Conservation (phyloP, 2,113 vertebrate genomes). For the Tonatia bakeri region DNA sequence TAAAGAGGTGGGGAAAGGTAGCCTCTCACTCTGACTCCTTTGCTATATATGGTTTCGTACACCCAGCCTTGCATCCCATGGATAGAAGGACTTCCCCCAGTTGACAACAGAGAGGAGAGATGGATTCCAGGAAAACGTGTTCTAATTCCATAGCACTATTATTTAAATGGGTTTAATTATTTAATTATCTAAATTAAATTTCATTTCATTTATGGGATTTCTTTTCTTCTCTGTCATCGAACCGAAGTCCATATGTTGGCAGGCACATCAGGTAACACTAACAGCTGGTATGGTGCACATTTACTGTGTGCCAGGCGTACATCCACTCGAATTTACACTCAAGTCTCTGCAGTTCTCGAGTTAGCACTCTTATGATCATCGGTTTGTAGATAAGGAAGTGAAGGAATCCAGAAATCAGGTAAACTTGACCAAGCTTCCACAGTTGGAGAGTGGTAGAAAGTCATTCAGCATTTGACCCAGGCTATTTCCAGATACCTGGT, state of each 20-base stretch:
- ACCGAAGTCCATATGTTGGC: background rate
- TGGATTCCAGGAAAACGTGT: background rate
- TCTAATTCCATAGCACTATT: background rate
- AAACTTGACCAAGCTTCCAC: background rate
- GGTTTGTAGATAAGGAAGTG: background rate
- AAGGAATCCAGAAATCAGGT: background rate
- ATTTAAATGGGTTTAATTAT: no score
- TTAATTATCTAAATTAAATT: no score
- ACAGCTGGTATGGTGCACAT: rapidly evolving
- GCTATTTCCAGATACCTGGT: background rate
- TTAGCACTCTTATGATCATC: background rate
- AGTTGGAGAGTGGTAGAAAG: background rate
- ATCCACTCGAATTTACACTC: background rate
- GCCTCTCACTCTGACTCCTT: background rate
- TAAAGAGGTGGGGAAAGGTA: background rate
- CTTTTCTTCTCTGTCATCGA: background rate
- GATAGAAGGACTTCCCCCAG: background rate
- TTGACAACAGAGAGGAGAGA: background rate
- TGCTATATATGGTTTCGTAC: background rate
- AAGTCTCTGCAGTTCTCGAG: background rate
- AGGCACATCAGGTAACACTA: background rate
- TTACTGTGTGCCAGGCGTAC: background rate
- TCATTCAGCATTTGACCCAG: background rate
- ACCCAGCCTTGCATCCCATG: background rate
- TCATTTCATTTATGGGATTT: background rate